Evolutionary conservation across 2,113 vertebrate species (phyloP).

Genomic region (Hemibagrus wyckioides): DNA sequence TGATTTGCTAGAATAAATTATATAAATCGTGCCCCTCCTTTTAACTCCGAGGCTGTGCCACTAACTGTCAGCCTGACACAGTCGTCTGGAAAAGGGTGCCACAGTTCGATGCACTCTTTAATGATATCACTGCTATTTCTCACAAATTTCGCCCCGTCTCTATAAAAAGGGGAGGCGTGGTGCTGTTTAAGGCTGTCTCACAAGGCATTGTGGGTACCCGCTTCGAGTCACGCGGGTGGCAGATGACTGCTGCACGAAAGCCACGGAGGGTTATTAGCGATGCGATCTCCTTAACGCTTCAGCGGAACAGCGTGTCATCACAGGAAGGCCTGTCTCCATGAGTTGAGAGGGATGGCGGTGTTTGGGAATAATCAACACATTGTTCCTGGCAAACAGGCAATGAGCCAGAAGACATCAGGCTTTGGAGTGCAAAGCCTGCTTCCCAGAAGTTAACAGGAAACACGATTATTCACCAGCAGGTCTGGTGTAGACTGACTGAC

Average conservation of each 20-base stretch:
- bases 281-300: conserved; percentile 36
- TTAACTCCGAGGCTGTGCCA: background rate
- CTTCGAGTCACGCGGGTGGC: conserved; percentile 30
- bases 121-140: background rate
- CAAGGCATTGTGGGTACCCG: conserved; percentile 34
- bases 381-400: conserved; percentile 46
- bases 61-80: background rate
- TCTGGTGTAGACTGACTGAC: conserved; percentile 15
- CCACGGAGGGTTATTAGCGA: conserved; percentile 45
- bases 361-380: conserved; percentile 55
- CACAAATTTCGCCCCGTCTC: background rate
- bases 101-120: background rate
- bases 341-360: background rate
- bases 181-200: conserved; percentile 10
- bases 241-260: conserved; percentile 47
- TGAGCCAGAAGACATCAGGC: conserved; percentile 30
- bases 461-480: conserved; percentile 44
- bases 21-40: background rate
- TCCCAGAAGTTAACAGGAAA: conserved; percentile 45
- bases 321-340: conserved; percentile 2
- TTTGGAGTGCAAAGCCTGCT: conserved; percentile 28
- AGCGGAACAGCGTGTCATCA: conserved; percentile 12
- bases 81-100: conserved; percentile 5
- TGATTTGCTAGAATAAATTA: background rate
- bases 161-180: conserved; percentile 15